Base-by-base conservation (phyloP, 2,888 invertebrate species). In the Microdon myrmicae region DNA sequence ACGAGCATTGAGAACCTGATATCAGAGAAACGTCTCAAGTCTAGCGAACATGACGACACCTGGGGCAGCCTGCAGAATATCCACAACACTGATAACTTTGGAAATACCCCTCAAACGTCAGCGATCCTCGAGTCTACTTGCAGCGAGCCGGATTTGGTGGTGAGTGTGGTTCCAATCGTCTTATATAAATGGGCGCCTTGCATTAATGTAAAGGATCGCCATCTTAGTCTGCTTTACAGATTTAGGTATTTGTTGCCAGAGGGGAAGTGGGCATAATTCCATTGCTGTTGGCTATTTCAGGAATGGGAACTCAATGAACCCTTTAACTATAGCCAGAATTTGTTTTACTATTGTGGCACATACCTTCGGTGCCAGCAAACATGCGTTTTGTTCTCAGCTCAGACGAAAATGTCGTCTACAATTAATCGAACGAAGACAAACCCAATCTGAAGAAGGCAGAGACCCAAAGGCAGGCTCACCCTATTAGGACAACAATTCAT, bases 51-150 rank as follows among this genome's bases (percentile, higher is more conserved):
- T 54, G 79, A 81, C 54, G 76, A 74, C 25, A 80, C 81, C 9
- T 87, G 85, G 83, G 86, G 87, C 14, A 88, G 88, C 72, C 78
- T 89, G 34, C 87, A 88, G 70, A 87, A 88, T 69, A 83, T 85
- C 73, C 73, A 76, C 31, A 70, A 71, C 64, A 29, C 66, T 2
- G 47, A 67, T 4, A 25, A 10, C 13, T 37, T 67, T 13, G 34
- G 56, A 9, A 17, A 25, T 4, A 29, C 44, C 4, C 44, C 70
- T 38, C 68, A 61, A 22, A 68, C 69, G 20, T 54, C 68, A 20
- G 67, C 45, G 1, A 70, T 68, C 17, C 59, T 82, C 37, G 81
- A 83, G 31, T 82, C 81, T 17, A 83, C 87, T 0, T 84, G 85
- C 69, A 88, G 87, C 76, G 88, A 87, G 76, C 88, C 88, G 0